phyloP scores from a whole-genome alignment of 2,797 vertebrate genomes.

The Cygnus olor region DNA sequence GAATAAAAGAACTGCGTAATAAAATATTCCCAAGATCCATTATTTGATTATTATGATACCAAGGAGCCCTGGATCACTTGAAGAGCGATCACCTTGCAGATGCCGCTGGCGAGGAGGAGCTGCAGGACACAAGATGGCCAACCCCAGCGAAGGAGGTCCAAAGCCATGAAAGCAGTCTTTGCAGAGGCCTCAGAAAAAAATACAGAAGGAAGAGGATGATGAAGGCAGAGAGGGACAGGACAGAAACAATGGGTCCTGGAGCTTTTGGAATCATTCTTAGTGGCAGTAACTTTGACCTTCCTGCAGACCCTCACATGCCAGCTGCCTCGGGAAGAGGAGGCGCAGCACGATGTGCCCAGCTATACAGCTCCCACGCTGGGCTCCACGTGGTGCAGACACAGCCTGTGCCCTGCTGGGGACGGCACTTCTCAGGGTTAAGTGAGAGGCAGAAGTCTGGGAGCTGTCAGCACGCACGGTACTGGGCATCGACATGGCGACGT shows the following conservation, averaged over 20 bases:
- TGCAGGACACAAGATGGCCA: background rate
- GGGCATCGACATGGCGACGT: background rate
- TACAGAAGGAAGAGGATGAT: background rate
- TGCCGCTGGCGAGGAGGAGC: background rate
- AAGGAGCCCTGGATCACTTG: background rate
- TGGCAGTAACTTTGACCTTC: too few relatives aligned
- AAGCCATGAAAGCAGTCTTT: background rate
- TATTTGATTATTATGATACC: too few relatives aligned
- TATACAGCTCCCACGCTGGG: too few relatives aligned
- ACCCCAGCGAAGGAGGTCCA: fast-evolving
- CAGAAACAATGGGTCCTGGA: background rate
- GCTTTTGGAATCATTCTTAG: too few relatives aligned
- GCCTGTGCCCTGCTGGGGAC: too few relatives aligned
- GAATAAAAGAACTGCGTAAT: background rate
- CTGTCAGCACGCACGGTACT: background rate
- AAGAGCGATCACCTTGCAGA: too few relatives aligned
- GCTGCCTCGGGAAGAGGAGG: too few relatives aligned
- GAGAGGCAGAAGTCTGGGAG: background rate
- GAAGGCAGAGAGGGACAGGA: background rate
- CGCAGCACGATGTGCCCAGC: too few relatives aligned
- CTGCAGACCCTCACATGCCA: too few relatives aligned
- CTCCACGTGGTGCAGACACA: background rate
- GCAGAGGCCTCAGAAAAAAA: background rate
- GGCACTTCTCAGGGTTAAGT: too few relatives aligned
- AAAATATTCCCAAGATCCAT: background rate